phyloP scores from a whole-genome alignment of 2,888 invertebrate genomes.

The Polia nebulosa region DNA sequence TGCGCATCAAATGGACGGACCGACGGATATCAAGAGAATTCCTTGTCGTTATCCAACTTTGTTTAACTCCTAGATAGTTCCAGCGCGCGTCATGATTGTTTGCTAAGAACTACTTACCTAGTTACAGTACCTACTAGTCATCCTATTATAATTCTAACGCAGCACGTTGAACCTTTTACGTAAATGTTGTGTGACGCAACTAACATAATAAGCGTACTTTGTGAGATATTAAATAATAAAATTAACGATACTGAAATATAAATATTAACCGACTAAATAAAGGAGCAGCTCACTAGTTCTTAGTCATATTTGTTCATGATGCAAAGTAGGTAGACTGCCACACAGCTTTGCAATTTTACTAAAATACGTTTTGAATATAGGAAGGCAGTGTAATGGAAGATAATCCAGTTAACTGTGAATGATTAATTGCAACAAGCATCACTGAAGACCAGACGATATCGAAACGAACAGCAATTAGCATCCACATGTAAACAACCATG shows the following conservation, averaged over 20 bases:
- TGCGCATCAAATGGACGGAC: constrained; percentile 38
- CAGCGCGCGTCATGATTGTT: constrained; percentile 57
- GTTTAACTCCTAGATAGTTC: constrained; percentile 58
- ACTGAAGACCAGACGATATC: constrained; percentile 46
- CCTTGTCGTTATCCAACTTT: constrained; percentile 52
- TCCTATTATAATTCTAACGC: constrained; percentile 70
- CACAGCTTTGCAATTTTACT: constrained; percentile 9
- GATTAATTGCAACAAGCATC: constrained; percentile 56
- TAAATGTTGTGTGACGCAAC: constrained; percentile 58
- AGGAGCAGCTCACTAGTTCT: constrained; percentile 25
- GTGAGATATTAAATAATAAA: constrained; percentile 49
- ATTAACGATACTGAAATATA: constrained; percentile 23
- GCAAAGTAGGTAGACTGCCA: constrained; percentile 22
- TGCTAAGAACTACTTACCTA: constrained; percentile 65
- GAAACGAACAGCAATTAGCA: constrained; percentile 54
- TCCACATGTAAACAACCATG: constrained; percentile 48
- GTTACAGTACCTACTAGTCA: constrained; percentile 63
- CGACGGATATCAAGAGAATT: constrained; percentile 42
- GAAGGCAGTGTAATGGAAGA: constrained; percentile 10
- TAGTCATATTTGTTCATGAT: constrained; percentile 34
- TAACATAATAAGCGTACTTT: constrained; percentile 34
- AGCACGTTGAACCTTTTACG: constrained; percentile 71
- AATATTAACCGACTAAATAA: constrained; percentile 38
- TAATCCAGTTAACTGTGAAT: constrained; percentile 59
- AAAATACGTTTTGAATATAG: constrained; percentile 19